A percentile compares a stretch with the other conserved stretches of the same genome.
Conservation (phyloP, 2,888 invertebrate species). For the Encarsia formosa region DNA sequence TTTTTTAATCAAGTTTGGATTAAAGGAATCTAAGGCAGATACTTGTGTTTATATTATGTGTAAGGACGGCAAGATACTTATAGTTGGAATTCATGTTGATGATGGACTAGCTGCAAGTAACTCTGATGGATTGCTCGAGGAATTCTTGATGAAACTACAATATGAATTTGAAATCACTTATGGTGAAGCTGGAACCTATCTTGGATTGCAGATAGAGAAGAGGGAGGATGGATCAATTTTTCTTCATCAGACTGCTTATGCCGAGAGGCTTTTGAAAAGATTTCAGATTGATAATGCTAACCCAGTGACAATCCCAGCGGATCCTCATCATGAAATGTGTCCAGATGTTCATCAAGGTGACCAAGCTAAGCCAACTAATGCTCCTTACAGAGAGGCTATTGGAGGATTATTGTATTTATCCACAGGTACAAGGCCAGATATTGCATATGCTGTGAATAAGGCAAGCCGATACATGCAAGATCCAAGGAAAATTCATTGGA, state of each 20-base stretch:
- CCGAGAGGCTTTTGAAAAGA: slow-evolving; percentile 16
- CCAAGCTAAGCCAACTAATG: slow-evolving; percentile 5
- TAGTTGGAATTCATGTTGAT: slow-evolving; percentile 5
- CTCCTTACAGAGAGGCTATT: slow-evolving; percentile 27
- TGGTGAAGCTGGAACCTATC: slow-evolving; percentile 20
- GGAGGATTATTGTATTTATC: slow-evolving; percentile 30
- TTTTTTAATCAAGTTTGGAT: background rate
- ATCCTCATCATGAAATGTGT: slow-evolving; percentile 22
- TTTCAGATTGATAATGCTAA: slow-evolving; percentile 23
- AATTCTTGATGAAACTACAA: slow-evolving; percentile 12
- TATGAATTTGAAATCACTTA: slow-evolving; percentile 25
- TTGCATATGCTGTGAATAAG: slow-evolving; percentile 30
- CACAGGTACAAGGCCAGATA: slow-evolving; percentile 34
- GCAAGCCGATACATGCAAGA: slow-evolving; percentile 33
- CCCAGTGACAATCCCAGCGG: slow-evolving; percentile 10
- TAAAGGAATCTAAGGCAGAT: slow-evolving; percentile 2
- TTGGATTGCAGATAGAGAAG: slow-evolving; percentile 25
- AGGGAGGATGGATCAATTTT: slow-evolving; percentile 13
- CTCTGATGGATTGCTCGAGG: slow-evolving; percentile 1
- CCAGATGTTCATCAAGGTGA: slow-evolving; percentile 4
- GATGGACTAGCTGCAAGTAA: slow-evolving; percentile 13
- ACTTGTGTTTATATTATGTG: slow-evolving; percentile 2
- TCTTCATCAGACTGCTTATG: slow-evolving; percentile 24
- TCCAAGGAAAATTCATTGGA: slow-evolving; percentile 34
- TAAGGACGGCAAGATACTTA: background rate